These are phyloP conservation scores for Gibbula magus DNA, from an alignment of 2,888 invertebrate species.

Conservation along the genomic window DNA sequence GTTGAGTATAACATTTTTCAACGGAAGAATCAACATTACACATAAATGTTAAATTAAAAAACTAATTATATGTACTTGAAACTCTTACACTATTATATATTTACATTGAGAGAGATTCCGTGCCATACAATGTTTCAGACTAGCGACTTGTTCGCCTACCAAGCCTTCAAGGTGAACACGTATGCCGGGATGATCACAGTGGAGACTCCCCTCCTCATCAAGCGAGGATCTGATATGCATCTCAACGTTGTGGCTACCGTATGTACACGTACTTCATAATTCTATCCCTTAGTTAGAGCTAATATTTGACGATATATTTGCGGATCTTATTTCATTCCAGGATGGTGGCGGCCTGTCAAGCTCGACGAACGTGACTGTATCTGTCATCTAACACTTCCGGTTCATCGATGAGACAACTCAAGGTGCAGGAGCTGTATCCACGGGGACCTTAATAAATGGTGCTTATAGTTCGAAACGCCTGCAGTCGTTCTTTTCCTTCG, in stretches of 20 bases:
- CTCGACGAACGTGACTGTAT: not conserved
- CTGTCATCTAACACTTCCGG: not conserved
- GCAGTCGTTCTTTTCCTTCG: too few relatives aligned
- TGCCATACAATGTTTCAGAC: not conserved
- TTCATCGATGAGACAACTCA: too few relatives aligned
- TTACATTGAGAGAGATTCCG: not conserved
- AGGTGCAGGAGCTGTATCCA: too few relatives aligned
- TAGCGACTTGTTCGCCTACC: slow-evolving; percentile 5
- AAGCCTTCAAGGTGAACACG: not conserved
- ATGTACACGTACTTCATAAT: not conserved
- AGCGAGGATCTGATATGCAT: not conserved
- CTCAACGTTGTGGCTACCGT: not conserved
- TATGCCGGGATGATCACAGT: slow-evolving; percentile 3
- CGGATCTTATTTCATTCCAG: not conserved
- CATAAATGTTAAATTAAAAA: not conserved
- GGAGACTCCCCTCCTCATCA: not conserved
- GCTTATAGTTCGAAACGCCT: too few relatives aligned
- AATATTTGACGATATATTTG: not conserved
- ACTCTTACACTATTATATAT: not conserved
- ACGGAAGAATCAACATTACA: not conserved
- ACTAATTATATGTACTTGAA: not conserved
- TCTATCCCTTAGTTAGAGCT: not conserved
- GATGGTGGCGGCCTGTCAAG: not conserved
- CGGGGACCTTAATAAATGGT: too few relatives aligned
- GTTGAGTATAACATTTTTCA: not conserved